Base-by-base conservation (phyloP, 1,140 invertebrate species). In the Chironomus striatipennis region DNA sequence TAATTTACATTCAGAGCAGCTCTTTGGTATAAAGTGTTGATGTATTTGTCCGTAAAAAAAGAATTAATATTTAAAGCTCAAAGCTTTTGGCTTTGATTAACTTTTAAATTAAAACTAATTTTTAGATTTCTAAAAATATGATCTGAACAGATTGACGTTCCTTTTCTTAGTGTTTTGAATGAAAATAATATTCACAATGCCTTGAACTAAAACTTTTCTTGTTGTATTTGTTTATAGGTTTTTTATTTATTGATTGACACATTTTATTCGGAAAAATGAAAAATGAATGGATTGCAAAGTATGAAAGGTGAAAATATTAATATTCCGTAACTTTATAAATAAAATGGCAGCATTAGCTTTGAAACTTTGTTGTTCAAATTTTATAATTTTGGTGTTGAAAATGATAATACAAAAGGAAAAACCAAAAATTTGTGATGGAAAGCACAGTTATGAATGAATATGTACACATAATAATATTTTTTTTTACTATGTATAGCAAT, bases 211-310 rank as follows among this genome's bases (percentile, higher is more conserved):
- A 70, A 70, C 17, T 20, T 20, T 70, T 70, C 18, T 10, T 57
- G 8, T 57, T 57, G 1, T n/a, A 57, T 57, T 57, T 57, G 12
- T n/a, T 57, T 57, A 34, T 34, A 34, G 24, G 5, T 1, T 34
- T n/a, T 15, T 57, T n/a, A 12, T n/a, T 57, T 57, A 57, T 57
- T 57, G 47, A 57, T 57, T 57, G 47, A 57, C 47, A 57, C 47
- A 57, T 57, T 57, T 57, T 2, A 34, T 34, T 34, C 24, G 24
- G 24, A 34, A 34, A 34, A 34, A 34, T 34, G 24, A 34, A 34
- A 34, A 34, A 34, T 34, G 24, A 34, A 34, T 34, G 24, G 24
- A 5, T 34, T 34, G 24, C 24, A 34, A 34, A 34, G 5, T 2
- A 34, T 34, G 24, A 5, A 34, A 34, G 24, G 24, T 34, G 24